Percentiles rank a stretch among this genome's conserved stretches.
Evolutionary conservation across 53 echinoderm and acorn worm genomes (phyloP).

Genomic region (Paelopatides confundens): DNA sequence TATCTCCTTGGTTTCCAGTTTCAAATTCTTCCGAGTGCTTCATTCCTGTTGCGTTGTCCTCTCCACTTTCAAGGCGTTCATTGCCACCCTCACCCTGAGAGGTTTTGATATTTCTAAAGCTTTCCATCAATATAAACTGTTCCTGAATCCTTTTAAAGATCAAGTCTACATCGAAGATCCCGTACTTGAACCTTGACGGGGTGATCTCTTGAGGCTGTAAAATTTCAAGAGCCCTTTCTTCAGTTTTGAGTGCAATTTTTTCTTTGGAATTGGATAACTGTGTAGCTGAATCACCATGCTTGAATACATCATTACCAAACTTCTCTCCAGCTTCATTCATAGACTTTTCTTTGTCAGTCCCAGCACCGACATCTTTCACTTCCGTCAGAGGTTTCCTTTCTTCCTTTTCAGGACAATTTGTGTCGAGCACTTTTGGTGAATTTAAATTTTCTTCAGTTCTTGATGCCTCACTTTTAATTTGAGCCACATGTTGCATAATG

Average conservation of each 20-base stretch:
- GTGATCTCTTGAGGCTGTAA: neutral
- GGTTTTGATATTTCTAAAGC: neutral
- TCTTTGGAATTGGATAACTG: neutral
- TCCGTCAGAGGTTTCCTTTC: neutral
- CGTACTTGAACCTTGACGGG: neutral
- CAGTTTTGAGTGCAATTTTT: neutral
- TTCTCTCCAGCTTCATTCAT: neutral
- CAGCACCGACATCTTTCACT: neutral
- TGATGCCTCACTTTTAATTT: neutral
- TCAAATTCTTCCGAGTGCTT: slow-evolving; percentile 46
- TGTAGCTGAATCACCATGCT: neutral
- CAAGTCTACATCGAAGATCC: slow-evolving; percentile 23
- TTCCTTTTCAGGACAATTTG: neutral
- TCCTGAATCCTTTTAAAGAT: slow-evolving; percentile 19
- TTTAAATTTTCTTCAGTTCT: neutral
- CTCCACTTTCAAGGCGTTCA: neutral
- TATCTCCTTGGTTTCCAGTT: slow-evolving; percentile 1
- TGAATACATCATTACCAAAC: neutral
- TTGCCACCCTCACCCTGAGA: neutral
- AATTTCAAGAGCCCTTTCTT: neutral
- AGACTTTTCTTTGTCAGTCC: neutral
- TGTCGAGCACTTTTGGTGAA: neutral
- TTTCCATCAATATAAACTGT: neutral
- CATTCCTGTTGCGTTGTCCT: neutral
- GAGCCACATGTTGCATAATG: neutral